These are phyloP conservation scores for Acanthacorydalis orientalis DNA, from an alignment of 2,888 invertebrate species.

Conservation along the genomic window DNA sequence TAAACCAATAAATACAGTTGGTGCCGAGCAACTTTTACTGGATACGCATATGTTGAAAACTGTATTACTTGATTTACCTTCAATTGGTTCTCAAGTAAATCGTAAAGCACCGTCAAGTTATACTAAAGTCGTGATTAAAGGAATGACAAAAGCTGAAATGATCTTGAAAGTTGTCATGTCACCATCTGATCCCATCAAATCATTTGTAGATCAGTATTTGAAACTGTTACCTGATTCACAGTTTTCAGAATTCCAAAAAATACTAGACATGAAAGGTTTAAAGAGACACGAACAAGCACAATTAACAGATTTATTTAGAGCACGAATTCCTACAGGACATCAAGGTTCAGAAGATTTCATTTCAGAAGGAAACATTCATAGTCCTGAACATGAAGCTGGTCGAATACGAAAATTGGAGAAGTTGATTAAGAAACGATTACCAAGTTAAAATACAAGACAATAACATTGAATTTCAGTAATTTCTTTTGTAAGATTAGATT, in stretches of 20 bases:
- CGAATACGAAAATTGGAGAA: conserved; percentile 36
- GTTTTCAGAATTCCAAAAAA: conserved; percentile 79
- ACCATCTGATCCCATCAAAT: conserved; percentile 61
- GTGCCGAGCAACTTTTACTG: conserved; percentile 85
- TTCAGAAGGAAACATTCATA: conserved; percentile 12
- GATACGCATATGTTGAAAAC: conserved; percentile 93
- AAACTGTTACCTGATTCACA: conserved; percentile 83
- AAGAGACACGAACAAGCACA: conserved; percentile 38
- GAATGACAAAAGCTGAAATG: conserved; percentile 98
- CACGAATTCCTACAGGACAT: conserved; percentile 17
- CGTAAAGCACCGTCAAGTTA: conserved; percentile 81
- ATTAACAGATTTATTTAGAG: conserved; percentile 39
- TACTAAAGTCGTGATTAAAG: conserved; percentile 51
- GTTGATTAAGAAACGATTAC: conserved; percentile 34
- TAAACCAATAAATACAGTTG: conserved; percentile 73
- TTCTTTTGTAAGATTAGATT: too few relatives aligned
- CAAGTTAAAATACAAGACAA: conserved; percentile 11
- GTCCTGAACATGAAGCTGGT: conserved; percentile 29
- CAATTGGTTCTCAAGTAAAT: conserved; percentile 74
- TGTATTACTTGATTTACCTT: conserved; percentile 83
- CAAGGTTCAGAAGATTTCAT: conserved; percentile 5
- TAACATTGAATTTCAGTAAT: too few relatives aligned
- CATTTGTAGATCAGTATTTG: conserved; percentile 77
- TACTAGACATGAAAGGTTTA: conserved; percentile 84
- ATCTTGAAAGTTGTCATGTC: conserved; percentile 97